Evolutionary conservation across 2,888 invertebrate genomes (phyloP).

Genomic region (Agrilus cyanescens): DNA sequence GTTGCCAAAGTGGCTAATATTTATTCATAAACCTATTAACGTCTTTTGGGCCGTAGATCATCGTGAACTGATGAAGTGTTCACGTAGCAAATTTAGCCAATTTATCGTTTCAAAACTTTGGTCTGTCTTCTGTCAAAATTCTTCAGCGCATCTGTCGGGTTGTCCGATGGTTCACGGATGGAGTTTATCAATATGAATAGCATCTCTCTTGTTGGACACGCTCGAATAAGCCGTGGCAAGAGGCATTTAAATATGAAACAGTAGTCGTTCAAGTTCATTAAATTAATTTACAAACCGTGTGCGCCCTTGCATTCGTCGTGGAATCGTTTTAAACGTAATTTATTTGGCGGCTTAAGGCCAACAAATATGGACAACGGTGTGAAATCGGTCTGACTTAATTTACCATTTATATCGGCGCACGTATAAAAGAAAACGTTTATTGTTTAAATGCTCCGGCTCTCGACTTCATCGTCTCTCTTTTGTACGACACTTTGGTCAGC

Average conservation of each 20-base stretch:
- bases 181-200: too few relatives aligned
- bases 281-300: conserved; percentile 14
- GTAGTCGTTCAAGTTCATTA: conserved; percentile 17
- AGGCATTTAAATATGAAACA: conserved; percentile 16
- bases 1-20: too few relatives aligned
- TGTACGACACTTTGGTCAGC: too few relatives aligned
- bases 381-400: conserved; percentile 21
- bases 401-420: conserved; percentile 17
- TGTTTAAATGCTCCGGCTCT: neutral
- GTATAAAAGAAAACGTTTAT: conserved; percentile 5
- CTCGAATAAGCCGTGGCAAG: conserved; percentile 13
- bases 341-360: conserved; percentile 16
- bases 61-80: too few relatives aligned
- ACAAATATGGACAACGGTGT: conserved; percentile 21
- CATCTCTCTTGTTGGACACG: conserved; percentile 9
- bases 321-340: conserved; percentile 17
- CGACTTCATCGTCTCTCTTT: too few relatives aligned
- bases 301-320: conserved; percentile 7
- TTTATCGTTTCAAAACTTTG: too few relatives aligned
- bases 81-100: too few relatives aligned
- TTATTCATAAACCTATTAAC: too few relatives aligned
- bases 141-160: too few relatives aligned
- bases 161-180: too few relatives aligned
- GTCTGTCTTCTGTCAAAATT: too few relatives aligned
- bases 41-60: too few relatives aligned